A percentile compares a stretch with the other conserved stretches of the same genome.
Evolutionary conservation across 2,888 invertebrate species (phyloP).

Genomic region (Cremastobaeus sp.): DNA sequence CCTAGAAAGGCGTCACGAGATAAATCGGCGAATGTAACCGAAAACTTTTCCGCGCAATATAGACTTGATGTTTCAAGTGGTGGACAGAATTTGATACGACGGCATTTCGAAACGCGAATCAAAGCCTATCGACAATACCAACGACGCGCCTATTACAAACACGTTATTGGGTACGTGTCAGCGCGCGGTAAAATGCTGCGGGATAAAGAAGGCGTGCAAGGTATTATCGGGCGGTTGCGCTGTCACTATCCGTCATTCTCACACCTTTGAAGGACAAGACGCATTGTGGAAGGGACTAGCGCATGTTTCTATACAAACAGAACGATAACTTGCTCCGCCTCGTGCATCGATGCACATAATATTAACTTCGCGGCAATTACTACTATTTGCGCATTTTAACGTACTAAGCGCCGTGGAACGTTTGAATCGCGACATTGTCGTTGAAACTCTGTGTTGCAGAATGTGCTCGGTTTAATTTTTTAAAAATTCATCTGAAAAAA

Average conservation of each 20-base stretch:
- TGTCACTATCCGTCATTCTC: slow-evolving; percentile 70
- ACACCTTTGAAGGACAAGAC: slow-evolving; percentile 68
- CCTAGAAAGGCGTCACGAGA: neutral
- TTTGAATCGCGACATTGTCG: too few relatives aligned
- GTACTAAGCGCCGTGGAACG: too few relatives aligned
- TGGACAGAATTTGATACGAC: slow-evolving; percentile 43
- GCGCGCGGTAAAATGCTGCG: slow-evolving; percentile 58
- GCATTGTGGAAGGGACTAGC: slow-evolving; percentile 56
- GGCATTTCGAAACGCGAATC: slow-evolving; percentile 45
- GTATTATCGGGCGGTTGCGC: slow-evolving; percentile 60
- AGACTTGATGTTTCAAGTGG: slow-evolving; percentile 50
- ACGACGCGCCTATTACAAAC: slow-evolving; percentile 57
- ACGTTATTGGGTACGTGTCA: slow-evolving; percentile 59
- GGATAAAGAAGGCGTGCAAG: slow-evolving; percentile 60
- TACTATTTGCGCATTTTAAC: neutral
- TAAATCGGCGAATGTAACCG: slow-evolving; percentile 1
- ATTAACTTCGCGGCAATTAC: slow-evolving; percentile 51
- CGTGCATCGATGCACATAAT: slow-evolving; percentile 60
- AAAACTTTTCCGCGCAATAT: slow-evolving; percentile 24
- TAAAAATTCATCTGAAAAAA: too few relatives aligned
- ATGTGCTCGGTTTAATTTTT: too few relatives aligned
- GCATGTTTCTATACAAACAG: slow-evolving; percentile 46
- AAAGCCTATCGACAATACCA: slow-evolving; percentile 53
- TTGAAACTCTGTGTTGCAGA: too few relatives aligned
- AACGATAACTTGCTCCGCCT: slow-evolving; percentile 54